Evolutionary conservation across 92 coral and sea anemone genomes (phyloP).

Genomic region (Paramuricea clavata): DNA sequence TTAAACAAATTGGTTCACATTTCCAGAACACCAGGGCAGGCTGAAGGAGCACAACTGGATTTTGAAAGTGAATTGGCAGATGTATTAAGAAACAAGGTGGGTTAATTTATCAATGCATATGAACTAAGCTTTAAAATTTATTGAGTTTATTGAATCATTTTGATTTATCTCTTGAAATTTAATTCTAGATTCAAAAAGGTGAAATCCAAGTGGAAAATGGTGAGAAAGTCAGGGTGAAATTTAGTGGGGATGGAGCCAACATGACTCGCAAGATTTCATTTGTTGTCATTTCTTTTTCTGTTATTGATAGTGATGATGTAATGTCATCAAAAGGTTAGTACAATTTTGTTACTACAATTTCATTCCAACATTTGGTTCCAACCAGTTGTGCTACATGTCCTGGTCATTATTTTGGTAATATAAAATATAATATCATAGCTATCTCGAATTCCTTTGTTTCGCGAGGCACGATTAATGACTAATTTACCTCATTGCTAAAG

Average conservation of each 20-base stretch:
- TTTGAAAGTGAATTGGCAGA: neutral
- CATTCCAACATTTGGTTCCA: no score
- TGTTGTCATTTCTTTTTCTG: conserved; percentile 10
- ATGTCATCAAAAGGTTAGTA: conserved; percentile 33
- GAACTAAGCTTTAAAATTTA: neutral
- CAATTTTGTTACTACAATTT: no score
- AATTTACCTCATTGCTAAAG: no score
- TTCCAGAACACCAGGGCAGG: neutral
- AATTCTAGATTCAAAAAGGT: neutral
- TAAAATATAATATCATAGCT: no score
- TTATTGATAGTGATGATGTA: conserved; percentile 25
- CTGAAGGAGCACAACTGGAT: conserved; percentile 3
- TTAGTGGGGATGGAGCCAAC: conserved; percentile 29
- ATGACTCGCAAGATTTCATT: conserved; percentile 12
- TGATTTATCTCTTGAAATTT: neutral
- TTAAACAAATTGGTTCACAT: neutral
- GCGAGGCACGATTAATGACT: no score
- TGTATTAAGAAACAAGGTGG: conserved; percentile 27
- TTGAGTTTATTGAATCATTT: no score
- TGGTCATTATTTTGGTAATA: no score
- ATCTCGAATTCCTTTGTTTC: no score
- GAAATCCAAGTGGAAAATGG: conserved; percentile 12
- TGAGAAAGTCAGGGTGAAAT: neutral
- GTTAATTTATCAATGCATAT: neutral
- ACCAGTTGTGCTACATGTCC: no score